Evolutionary conservation across 2,797 vertebrate genomes (phyloP).

Genomic region (Mionectes olivaceus): DNA sequence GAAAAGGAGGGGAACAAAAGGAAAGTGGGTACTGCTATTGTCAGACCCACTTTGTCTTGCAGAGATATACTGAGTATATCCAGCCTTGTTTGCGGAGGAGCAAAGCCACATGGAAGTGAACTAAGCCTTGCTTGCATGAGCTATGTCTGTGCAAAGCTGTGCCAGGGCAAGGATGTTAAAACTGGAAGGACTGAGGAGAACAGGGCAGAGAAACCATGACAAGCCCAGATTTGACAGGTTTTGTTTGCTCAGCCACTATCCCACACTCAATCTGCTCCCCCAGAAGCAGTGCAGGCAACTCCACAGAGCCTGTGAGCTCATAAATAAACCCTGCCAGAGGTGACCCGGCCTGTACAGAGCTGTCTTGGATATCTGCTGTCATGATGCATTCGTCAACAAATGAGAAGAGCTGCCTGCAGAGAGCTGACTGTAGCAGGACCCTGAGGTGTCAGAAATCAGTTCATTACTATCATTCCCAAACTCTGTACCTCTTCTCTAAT

Average conservation of each 20-base stretch:
- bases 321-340: neutral
- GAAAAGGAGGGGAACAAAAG: neutral
- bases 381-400: conserved; percentile 32
- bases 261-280: neutral
- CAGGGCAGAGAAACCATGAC: neutral
- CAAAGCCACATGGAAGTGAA: neutral
- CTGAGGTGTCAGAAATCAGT: neutral
- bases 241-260: neutral
- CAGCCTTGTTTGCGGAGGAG: neutral
- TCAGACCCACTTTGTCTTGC: neutral
- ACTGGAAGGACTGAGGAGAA: neutral
- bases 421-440: neutral
- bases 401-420: conserved; percentile 14
- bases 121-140: neutral
- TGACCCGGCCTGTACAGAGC: neutral
- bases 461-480: conserved; percentile 4
- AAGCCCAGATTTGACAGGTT: neutral
- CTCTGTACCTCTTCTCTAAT: neutral
- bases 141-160: neutral
- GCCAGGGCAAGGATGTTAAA: neutral
- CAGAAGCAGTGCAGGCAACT: neutral
- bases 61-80: neutral
- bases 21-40: neutral
- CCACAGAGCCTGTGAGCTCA: neutral
- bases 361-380: conserved; percentile 10